Base-by-base conservation (phyloP, 2,888 invertebrate species). In the Drosophila conformis region DNA sequence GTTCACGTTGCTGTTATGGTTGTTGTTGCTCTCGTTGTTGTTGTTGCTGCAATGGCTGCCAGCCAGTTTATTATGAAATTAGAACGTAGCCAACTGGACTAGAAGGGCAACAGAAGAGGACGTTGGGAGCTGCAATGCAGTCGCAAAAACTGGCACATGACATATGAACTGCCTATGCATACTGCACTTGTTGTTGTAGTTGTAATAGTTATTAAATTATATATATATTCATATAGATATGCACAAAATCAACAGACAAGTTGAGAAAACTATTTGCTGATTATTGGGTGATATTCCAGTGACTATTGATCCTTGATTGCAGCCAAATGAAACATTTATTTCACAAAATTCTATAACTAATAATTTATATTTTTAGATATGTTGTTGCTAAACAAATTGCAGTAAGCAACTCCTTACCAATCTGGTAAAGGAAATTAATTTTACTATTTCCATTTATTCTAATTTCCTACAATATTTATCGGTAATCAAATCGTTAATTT, bases 61-160 rank as follows among this genome's bases (percentile, higher is more conserved):
- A 70, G 79, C 69, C 78, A 89, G 85, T 91, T 86, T 83, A 90
- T 91, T 91, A 90, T 91, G 83, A 89, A 90, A 90, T 90, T 90
- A 91, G 91, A 90, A 84, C 90, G 82, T 73, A 73, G 79, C 73
- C 66, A 67, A 68, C 36, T 62, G 64, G 31, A 51, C 73, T 59
- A 58, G 60, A 36, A 53, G 42, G 33, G 54, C 8, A 18, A n/a
- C 10, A 27, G 21, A 11, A 18, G n/a, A 5, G 51, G 25, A 13
- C 11, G 21, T 25, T 4, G 52, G 61, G 62, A 46, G 63, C 71
- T 70, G 88, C 87, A 87, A 59, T 88, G 88, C 88, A 83, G 87
- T 88, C 70, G 64, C 77, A 78, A 81, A 81, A 90, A 78, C 71
- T 83, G 82, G 89, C 82, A 85, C 88, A 87, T 85, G 88, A 85